Evolutionary conservation across 2,113 vertebrate species (phyloP), one percentile per base, ranked within the genome.

Genomic region (Trogon melanurus): DNA sequence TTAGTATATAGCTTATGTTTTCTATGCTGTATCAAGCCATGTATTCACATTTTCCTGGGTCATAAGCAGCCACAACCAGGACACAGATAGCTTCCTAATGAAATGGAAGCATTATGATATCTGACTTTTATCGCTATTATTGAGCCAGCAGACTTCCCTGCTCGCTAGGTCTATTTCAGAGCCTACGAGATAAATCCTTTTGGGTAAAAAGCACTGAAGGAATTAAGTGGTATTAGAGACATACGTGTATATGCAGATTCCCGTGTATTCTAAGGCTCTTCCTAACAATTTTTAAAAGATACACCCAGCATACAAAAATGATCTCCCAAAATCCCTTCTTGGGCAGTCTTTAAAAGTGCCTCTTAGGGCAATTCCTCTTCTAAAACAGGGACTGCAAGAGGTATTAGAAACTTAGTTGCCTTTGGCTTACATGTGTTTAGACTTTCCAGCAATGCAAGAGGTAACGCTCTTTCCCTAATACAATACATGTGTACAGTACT

Each of bases 401-500:
- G 22, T 56, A 6, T 32, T 56, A 5, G 36, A 66, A 89, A 73
- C 15, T 34, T 44, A 17, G 13, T 84, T 94, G 67, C 44, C 56
- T 93, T 80, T 74, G 47, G 27, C 75, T 88, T 67, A 29, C 23
- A 51, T 16, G 18, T 47, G 13, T 84, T 93, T 78, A 27, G 65
- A 73, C 47, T 88, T 89, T 13, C 20, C 66, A 89, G 62, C 34
- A 70, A 17, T 27, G 27, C 71, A 29, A 57, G 75, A 48, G 23
- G 56, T 56, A 22, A 50, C 3, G 1, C 16, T 62, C 25, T 69
- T 71, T 56, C 26, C 32, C 12, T 45, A 0, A 1, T 20, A 47
- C 19, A 62, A 30, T 18, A 48, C 18, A 57, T 0, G 0, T 0
- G 0, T 8, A 30, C 22, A 26, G 56, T 27, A n/a, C 16, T 74